These are phyloP conservation scores for Clarias gariepinus DNA, from an alignment of 2,113 vertebrate genomes.

Conservation along the genomic window DNA sequence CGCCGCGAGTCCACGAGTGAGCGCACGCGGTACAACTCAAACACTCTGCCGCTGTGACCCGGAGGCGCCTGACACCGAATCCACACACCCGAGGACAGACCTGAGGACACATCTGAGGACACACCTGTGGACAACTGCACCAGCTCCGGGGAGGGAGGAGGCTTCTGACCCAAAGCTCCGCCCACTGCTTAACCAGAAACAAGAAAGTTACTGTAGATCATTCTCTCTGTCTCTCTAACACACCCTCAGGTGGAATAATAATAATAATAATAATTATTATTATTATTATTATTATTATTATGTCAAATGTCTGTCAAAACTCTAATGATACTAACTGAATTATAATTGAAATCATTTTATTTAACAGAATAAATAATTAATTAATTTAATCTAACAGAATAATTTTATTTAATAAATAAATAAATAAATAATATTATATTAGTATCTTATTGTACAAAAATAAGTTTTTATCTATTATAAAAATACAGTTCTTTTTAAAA, in stretches of 20 bases:
- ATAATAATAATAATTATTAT: no score
- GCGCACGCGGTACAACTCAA: slow-evolving; percentile 54
- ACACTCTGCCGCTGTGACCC: slow-evolving; percentile 57
- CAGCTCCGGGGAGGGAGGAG: slow-evolving; percentile 55
- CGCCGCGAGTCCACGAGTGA: slow-evolving; percentile 33
- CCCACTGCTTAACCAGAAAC: background rate
- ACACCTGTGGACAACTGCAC: background rate
- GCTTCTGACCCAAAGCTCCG: background rate
- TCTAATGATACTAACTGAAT: no score
- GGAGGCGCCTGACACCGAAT: slow-evolving; percentile 63
- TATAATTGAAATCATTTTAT: no score
- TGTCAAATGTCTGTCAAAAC: no score
- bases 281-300: no score
- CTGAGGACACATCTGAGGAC: background rate
- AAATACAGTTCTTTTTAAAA: background rate
- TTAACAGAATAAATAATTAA: no score
- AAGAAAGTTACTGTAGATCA: background rate
- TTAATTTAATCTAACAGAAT: no score
- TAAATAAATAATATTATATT: no score
- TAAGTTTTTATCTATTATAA: no score
- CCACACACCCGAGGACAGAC: slow-evolving; percentile 25
- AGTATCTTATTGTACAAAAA: no score
- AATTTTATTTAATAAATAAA: no score
- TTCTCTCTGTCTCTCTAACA: background rate
- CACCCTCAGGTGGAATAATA: background rate